Percentiles rank a stretch among this genome's conserved stretches.
These are phyloP conservation scores for Atrina japonica DNA, from an alignment of 2,888 invertebrate genomes.

Conservation along the genomic window DNA sequence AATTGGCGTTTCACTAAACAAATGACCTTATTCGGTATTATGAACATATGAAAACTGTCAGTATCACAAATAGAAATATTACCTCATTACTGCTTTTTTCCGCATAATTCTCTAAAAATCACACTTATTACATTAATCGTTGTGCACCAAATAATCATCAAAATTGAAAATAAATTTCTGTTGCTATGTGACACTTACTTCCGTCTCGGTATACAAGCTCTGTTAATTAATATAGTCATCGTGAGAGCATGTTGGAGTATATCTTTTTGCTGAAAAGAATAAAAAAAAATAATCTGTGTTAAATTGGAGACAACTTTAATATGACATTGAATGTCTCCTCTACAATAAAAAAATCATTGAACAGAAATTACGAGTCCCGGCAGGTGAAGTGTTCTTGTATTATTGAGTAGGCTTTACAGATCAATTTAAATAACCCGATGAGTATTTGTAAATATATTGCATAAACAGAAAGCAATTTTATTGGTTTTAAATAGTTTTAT, in stretches of 20 bases:
- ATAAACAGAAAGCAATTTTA: background rate
- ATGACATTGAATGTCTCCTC: background rate
- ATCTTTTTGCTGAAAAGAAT: slow-evolving; percentile 50
- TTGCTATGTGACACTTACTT: slow-evolving; percentile 46
- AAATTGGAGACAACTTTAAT: background rate
- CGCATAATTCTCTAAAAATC: no score
- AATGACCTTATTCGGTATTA: no score
- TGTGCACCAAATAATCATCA: no score
- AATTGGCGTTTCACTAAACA: no score
- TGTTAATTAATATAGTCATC: slow-evolving; percentile 52
- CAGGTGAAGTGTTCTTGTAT: background rate
- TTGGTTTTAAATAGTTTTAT: no score
- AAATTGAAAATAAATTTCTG: no score
- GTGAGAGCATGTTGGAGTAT: slow-evolving; percentile 56
- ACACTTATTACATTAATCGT: no score
- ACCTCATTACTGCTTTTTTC: no score
- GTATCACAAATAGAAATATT: background rate
- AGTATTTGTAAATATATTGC: no score
- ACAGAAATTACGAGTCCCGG: no score
- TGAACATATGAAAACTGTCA: background rate
- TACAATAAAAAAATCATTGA: no score
- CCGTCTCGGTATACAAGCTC: slow-evolving; percentile 54
- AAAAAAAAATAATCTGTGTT: slow-evolving; percentile 2
- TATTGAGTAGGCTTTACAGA: background rate
- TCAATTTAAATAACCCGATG: no score